phyloP scores from a whole-genome alignment of 2,888 invertebrate genomes.

The Punctoribates punctum region DNA sequence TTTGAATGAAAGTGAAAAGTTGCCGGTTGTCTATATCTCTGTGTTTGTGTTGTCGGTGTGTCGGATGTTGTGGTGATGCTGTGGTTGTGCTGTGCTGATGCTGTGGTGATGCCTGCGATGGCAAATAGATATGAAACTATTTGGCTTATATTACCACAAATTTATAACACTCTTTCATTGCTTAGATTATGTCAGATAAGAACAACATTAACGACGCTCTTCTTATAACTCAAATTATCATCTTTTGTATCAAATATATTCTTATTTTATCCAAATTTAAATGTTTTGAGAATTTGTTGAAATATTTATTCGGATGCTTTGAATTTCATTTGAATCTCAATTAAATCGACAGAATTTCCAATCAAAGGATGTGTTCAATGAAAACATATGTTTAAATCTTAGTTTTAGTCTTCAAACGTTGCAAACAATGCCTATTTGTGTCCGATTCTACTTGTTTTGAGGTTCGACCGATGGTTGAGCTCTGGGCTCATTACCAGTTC shows the following conservation, averaged over 20 bases:
- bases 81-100: neutral
- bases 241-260: neutral
- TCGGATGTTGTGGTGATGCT: neutral
- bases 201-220: slow-evolving; percentile 11
- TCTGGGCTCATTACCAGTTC: slow-evolving; percentile 18
- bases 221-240: slow-evolving; percentile 8
- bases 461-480: neutral
- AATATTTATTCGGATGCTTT: neutral
- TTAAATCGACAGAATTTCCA: no score
- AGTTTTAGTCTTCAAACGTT: neutral
- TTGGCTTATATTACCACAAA: slow-evolving; percentile 29
- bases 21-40: neutral
- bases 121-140: slow-evolving; percentile 28
- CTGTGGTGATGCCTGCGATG: slow-evolving; percentile 8
- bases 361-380: neutral
- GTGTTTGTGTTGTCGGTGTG: neutral
- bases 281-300: neutral
- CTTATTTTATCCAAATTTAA: neutral
- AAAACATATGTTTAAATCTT: neutral
- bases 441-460: neutral
- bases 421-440: slow-evolving; percentile 3
- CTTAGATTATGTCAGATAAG: slow-evolving; percentile 16
- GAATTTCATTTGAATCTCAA: no score
- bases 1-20: slow-evolving; percentile 5
- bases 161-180: slow-evolving; percentile 27